These are phyloP conservation scores for Macrobrachium rosenbergii DNA, from an alignment of 1,140 invertebrate species.

Conservation along the genomic window DNA sequence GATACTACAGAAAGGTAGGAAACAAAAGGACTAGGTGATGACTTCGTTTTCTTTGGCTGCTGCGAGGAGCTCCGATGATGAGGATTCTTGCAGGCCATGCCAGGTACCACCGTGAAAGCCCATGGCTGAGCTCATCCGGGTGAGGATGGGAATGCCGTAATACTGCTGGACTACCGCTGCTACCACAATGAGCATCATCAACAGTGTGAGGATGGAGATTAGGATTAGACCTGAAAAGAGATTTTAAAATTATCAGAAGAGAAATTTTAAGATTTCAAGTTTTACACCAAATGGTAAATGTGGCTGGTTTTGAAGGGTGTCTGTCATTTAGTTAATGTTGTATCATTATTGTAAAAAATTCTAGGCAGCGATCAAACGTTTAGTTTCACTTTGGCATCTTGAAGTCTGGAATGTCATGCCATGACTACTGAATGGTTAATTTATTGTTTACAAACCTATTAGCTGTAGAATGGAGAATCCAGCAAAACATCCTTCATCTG, in stretches of 20 bases:
- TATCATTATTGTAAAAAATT: no score
- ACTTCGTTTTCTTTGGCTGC: no score
- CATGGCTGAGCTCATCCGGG: not conserved
- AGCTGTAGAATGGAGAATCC: conserved; percentile 41
- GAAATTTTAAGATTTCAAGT: not conserved
- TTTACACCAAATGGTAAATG: no score
- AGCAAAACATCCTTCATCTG: conserved; percentile 34
- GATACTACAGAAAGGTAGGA: no score
- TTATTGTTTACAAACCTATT: conserved; percentile 26
- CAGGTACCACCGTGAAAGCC: conserved; percentile 10
- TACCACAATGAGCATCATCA: conserved; percentile 23
- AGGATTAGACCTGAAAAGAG: conserved; percentile 30
- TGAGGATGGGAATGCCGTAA: conserved; percentile 29
- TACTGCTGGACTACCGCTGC: conserved; percentile 26
- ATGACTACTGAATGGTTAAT: no score
- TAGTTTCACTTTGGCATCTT: no score
- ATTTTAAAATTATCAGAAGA: not conserved
- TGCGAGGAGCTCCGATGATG: conserved; percentile 9
- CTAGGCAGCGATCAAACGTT: no score
- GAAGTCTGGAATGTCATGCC: no score
- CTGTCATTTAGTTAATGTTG: no score
- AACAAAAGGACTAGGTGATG: no score
- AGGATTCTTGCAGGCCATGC: conserved; percentile 4
- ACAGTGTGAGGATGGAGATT: conserved; percentile 14
- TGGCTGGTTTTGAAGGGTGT: not conserved